These are phyloP conservation scores for Cephus pulcher DNA, from an alignment of 2,888 invertebrate genomes.

Conservation along the genomic window DNA sequence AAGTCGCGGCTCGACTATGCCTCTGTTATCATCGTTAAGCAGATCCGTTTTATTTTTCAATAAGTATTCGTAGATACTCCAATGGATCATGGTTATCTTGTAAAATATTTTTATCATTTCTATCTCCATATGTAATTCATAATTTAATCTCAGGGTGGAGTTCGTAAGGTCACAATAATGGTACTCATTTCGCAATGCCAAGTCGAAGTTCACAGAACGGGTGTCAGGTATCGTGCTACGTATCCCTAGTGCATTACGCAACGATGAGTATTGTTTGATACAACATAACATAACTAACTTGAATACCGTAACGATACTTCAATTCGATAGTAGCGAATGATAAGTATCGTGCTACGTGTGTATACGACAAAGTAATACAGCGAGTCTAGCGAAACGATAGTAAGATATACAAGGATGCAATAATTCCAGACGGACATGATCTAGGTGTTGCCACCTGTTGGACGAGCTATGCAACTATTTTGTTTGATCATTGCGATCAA, in stretches of 20 bases:
- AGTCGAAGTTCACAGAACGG: not conserved
- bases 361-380: not conserved
- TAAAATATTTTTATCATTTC: too few species aligned
- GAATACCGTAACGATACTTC: not conserved
- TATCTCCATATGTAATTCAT: not conserved
- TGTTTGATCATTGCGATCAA: not conserved
- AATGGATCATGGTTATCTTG: too few species aligned
- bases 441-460: not conserved
- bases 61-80: not conserved
- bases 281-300: not conserved
- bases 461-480: not conserved
- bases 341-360: not conserved
- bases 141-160: not conserved
- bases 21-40: not conserved
- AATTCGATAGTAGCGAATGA: not conserved
- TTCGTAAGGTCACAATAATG: not conserved
- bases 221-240: not conserved
- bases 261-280: not conserved
- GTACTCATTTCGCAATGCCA: not conserved
- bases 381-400: not conserved
- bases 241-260: not conserved
- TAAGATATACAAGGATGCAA: not conserved
- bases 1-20: not conserved
- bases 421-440: not conserved
- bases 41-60: not conserved